Base-by-base conservation (phyloP, 2,888 invertebrate genomes). In the Phortica magna region DNA sequence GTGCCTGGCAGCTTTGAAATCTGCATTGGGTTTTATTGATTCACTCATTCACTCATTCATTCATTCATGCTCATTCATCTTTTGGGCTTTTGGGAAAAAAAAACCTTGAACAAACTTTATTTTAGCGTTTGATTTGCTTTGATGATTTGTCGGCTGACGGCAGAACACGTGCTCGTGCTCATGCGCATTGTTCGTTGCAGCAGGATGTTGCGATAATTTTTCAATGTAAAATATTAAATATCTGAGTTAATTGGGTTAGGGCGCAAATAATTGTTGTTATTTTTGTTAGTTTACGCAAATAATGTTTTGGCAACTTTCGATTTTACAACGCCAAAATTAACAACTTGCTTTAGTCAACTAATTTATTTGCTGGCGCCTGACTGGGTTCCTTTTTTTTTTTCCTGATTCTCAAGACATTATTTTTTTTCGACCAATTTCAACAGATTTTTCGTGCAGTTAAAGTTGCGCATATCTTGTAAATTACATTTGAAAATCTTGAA, bases 401-500 rank as follows among this genome's bases (percentile, higher is more conserved):
- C 6, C 19, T 10, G 14, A 31, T 31, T 61, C 5, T 19, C 10
- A 14, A 10, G 10, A 19, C 31, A 4, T 7, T 71, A 7, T 22
- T 55, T 71, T 19, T 14, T 55, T 31, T 31, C n/a, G n/a, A 41
- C 22, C 14, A 57, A 53, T 72, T 72, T 72, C 57, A 53, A 22
- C 48, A 41, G 53, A 71, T 71, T 71, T 71, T 71, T 71, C 55
- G 71, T 55, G 55, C 77, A 72, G 48, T n/a, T 73, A 73, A 74
- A 76, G 64, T 81, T 76, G 76, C 75, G 77, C 75, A 42, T 75
- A 80, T 82, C 81, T 78, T 48, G 67, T 78, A 82, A 82, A 82
- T 81, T 82, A 76, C 80, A 78, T 79, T 80, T 79, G 31, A 74
- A 82, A 79, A 80, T 82, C 80, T 55, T 2, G 77, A 75, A 78